These are phyloP conservation scores for Manacus vitellinus DNA, from an alignment of 2,113 vertebrate species.

Conservation along the genomic window DNA sequence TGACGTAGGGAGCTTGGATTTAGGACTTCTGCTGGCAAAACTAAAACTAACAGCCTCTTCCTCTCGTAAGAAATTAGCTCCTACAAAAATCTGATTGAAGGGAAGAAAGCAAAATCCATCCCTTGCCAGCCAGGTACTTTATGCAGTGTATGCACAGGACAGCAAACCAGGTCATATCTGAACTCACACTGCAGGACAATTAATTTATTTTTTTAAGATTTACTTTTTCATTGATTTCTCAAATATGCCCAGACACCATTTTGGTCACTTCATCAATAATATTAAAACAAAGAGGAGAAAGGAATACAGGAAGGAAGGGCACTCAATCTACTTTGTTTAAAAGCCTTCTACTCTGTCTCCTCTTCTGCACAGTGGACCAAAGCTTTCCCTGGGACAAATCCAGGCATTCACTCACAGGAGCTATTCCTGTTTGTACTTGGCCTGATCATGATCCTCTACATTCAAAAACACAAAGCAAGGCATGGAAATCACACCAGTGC, in stretches of 20 bases:
- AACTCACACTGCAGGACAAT: neutral
- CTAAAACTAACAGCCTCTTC: neutral
- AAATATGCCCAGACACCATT: neutral
- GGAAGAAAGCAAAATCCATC: neutral
- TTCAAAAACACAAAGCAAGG: neutral
- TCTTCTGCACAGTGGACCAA: neutral
- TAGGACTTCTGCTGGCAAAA: neutral
- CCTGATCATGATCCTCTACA: neutral
- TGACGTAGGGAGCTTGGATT: neutral
- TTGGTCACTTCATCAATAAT: neutral
- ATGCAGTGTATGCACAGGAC: neutral
- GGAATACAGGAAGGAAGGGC: neutral
- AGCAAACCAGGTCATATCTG: neutral
- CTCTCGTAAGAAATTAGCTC: neutral
- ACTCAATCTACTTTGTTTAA: neutral
- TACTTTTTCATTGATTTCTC: conserved; percentile 21
- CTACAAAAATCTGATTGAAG: neutral
- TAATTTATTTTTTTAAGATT: neutral
- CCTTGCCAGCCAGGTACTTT: neutral
- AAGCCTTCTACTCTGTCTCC: neutral
- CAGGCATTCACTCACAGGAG: neutral
- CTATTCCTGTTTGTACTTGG: neutral
- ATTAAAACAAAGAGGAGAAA: neutral
- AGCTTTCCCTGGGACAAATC: neutral
- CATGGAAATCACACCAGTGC: neutral